phyloP scores from a whole-genome alignment of 2,113 vertebrate genomes.

The Zeus faber region DNA sequence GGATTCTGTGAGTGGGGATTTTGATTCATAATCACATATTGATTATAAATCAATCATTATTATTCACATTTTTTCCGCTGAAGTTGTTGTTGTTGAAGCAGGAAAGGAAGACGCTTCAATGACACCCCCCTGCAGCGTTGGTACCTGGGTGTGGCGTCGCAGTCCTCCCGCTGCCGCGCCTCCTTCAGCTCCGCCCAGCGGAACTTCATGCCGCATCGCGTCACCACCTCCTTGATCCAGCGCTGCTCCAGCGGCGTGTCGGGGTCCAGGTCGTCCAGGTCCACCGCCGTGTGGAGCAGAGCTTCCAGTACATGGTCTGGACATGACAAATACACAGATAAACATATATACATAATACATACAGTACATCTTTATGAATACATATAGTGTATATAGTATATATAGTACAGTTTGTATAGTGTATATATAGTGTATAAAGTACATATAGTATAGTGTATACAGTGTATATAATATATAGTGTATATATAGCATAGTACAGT shows the following conservation, averaged over 20 bases:
- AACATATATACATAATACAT: neutral
- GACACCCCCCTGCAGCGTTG: neutral
- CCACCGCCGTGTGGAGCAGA: conserved; percentile 76
- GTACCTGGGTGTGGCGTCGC: conserved; percentile 81
- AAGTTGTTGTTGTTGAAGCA: no score
- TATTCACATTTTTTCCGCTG: no score
- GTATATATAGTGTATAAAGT: neutral
- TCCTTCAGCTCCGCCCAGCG: conserved; percentile 80
- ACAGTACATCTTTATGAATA: neutral
- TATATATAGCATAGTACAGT: no score
- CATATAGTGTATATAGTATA: neutral
- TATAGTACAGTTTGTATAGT: neutral
- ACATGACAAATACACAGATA: conserved; percentile 6
- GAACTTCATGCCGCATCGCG: conserved; percentile 86
- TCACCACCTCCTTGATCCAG: conserved; percentile 85
- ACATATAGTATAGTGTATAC: no score
- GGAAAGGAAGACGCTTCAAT: no score
- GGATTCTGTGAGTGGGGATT: neutral
- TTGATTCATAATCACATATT: no score
- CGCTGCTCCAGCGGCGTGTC: conserved; percentile 74
- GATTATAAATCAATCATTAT: no score
- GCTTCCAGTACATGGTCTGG: conserved; percentile 85
- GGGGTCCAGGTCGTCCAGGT: conserved; percentile 76
- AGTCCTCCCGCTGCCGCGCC: conserved; percentile 75
- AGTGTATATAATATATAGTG: no score